phyloP scores from a whole-genome alignment of 2,797 vertebrate genomes.

The Mico argentatus region DNA sequence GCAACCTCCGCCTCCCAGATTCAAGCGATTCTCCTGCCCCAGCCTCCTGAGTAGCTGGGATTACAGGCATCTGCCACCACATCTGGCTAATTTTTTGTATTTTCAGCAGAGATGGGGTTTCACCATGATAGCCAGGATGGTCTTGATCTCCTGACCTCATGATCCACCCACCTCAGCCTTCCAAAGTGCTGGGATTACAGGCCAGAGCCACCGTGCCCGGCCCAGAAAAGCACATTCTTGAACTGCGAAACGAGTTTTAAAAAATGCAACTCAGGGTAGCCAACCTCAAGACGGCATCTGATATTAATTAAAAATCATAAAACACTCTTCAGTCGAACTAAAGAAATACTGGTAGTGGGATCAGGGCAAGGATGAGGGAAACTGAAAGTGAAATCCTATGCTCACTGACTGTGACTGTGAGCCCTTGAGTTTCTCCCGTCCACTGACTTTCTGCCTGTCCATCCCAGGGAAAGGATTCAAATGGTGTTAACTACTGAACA shows the following conservation, averaged over 20 bases:
- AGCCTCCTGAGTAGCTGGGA: no score
- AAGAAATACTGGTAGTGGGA: constrained; percentile 44
- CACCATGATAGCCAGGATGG: no score
- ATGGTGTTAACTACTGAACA: constrained; percentile 30
- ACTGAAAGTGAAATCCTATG: neutral
- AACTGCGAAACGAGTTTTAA: constrained; percentile 33
- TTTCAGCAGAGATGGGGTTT: no score
- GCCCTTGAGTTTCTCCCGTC: neutral
- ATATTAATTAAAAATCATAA: constrained; percentile 52
- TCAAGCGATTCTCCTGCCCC: no score
- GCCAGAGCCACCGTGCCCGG: no score
- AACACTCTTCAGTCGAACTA: neutral
- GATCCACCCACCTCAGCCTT: no score
- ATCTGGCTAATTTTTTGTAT: no score
- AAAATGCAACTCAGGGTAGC: neutral
- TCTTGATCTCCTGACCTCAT: no score
- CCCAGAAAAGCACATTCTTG: neutral
- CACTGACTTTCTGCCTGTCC: neutral
- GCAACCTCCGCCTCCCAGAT: no score
- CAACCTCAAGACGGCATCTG: constrained; percentile 52
- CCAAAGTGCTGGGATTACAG: no score
- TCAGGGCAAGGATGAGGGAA: neutral
- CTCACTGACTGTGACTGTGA: neutral
- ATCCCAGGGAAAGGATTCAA: neutral
- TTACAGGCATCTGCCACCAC: no score